Evolutionary conservation across 1,140 invertebrate genomes (phyloP).

Genomic region (Trichoplusia ni): DNA sequence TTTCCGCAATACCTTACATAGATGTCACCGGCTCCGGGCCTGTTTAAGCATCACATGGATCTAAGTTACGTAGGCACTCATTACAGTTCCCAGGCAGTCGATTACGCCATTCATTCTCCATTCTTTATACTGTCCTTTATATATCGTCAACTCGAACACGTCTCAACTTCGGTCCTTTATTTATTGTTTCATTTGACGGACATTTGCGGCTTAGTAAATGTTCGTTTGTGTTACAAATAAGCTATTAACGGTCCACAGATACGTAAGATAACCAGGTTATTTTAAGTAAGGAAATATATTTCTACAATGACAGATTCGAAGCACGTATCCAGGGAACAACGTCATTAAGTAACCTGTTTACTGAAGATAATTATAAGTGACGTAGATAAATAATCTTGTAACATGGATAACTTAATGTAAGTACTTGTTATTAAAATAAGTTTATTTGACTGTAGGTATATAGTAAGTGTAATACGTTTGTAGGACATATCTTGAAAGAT

Average conservation of each 20-base stretch:
- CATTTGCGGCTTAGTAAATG: not conserved
- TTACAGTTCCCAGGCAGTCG: too few relatives aligned
- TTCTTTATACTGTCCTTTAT: too few relatives aligned
- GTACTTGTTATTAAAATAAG: too few relatives aligned
- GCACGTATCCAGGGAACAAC: not conserved
- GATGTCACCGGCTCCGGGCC: too few relatives aligned
- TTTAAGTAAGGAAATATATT: conserved; percentile 3
- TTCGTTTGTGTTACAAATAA: not conserved
- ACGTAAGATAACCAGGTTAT: not conserved
- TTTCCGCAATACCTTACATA: too few relatives aligned
- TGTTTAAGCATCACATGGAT: too few relatives aligned
- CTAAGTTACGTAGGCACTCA: too few relatives aligned
- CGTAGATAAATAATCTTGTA: conserved; percentile 5
- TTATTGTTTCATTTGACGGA: not conserved
- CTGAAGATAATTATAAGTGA: conserved; percentile 6
- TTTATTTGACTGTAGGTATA: too few relatives aligned
- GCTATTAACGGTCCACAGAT: conserved; percentile 1
- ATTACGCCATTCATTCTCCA: too few relatives aligned
- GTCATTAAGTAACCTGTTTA: conserved; percentile 17
- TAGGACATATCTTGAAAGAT: too few relatives aligned
- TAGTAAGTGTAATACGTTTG: too few relatives aligned
- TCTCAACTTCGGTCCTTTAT: not conserved
- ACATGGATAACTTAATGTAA: conserved; percentile 6
- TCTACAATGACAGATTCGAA: conserved; percentile 9
- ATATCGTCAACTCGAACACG: not conserved